Percentiles rank a stretch among this genome's conserved stretches.
Conservation (phyloP, 2,888 invertebrate species). For the Neoitamus cyanurus region DNA sequence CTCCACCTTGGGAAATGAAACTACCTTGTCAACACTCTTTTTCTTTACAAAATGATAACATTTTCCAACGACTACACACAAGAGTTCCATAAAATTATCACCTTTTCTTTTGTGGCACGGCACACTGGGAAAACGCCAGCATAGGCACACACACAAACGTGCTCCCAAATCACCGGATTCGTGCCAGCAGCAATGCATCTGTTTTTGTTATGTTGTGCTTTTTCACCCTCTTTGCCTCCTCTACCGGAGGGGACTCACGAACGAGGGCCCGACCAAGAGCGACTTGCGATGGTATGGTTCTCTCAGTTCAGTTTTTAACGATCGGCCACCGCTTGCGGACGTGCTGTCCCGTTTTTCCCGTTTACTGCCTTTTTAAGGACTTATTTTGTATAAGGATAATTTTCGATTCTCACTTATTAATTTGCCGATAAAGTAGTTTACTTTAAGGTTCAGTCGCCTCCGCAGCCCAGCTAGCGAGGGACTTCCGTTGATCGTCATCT, state of each 20-base stretch:
- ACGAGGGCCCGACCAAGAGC: neutral
- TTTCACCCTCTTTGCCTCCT: neutral
- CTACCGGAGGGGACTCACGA: neutral
- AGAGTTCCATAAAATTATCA: neutral
- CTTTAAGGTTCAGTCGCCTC: neutral
- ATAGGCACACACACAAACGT: neutral
- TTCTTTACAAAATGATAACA: neutral
- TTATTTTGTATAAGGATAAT: conserved; percentile 45
- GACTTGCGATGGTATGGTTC: neutral
- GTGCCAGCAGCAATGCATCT: neutral
- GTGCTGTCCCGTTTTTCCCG: conserved; percentile 45
- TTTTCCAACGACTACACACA: neutral
- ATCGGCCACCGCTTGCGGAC: conserved; percentile 47
- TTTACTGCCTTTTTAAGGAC: conserved; percentile 46
- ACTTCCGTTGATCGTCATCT: neutral
- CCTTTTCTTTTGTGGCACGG: neutral
- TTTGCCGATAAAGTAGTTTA: neutral
- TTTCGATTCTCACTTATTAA: conserved; percentile 27
- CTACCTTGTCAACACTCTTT: neutral
- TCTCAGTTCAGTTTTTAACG: conserved; percentile 44
- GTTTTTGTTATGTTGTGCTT: conserved; percentile 1
- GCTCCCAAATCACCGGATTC: neutral
- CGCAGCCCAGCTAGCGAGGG: neutral
- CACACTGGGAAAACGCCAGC: neutral
- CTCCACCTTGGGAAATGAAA: neutral